Conservation (phyloP, 1,140 invertebrate genomes). For the Idris sp. region DNA sequence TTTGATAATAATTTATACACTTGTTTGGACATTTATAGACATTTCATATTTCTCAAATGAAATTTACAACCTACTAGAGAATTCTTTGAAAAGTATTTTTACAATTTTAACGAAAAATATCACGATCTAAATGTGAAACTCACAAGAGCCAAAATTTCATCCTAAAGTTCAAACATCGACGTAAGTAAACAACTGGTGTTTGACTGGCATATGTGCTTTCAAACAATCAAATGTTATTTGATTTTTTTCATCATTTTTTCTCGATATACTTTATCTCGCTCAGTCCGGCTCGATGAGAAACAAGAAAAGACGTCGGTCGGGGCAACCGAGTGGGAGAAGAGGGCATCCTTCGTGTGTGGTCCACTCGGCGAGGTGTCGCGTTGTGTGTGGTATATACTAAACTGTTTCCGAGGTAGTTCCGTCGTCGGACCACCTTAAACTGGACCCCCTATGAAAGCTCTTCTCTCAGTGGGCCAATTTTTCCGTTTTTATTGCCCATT, state of each 20-base stretch:
- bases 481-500: conserved; percentile 20
- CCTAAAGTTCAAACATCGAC: conserved; percentile 17
- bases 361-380: conserved; percentile 72
- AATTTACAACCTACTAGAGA: too few relatives aligned
- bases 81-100: too few relatives aligned
- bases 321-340: conserved; percentile 37
- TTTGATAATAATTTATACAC: too few relatives aligned
- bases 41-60: too few relatives aligned
- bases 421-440: conserved; percentile 59
- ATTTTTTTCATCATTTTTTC: too few relatives aligned
- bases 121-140: too few relatives aligned
- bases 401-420: conserved; percentile 67
- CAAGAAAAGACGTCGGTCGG: conserved; percentile 41
- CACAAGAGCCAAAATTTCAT: conserved; percentile 28
- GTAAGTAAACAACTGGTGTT: conserved; percentile 34
- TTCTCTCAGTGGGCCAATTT: conserved; percentile 11
- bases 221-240: conserved; percentile 44
- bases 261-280: conserved; percentile 39
- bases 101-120: too few relatives aligned
- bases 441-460: conserved; percentile 40
- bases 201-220: conserved; percentile 43
- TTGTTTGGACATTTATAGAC: too few relatives aligned
- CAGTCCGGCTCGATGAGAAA: conserved; percentile 12
- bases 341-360: conserved; percentile 76
- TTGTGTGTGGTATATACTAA: conserved; percentile 74